These are phyloP conservation scores for Strigamia maritima DNA, from an alignment of 2,888 invertebrate genomes.

Conservation along the genomic window DNA sequence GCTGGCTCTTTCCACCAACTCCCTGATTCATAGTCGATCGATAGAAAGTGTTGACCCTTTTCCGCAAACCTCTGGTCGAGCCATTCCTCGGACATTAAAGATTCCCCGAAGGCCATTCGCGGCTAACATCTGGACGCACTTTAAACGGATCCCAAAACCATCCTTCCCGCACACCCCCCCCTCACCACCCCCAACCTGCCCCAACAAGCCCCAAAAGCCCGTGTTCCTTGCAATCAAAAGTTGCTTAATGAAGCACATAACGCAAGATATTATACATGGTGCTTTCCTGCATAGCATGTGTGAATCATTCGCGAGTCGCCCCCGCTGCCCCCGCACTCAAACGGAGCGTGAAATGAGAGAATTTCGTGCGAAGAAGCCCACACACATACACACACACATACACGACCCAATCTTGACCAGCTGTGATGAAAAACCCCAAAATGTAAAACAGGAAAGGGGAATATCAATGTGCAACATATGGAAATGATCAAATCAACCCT, in stretches of 20 bases:
- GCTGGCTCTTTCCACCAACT: neutral
- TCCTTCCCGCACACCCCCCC: neutral
- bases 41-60: neutral
- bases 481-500: neutral
- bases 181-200: neutral
- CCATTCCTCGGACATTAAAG: slow-evolving; percentile 15
- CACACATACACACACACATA: neutral
- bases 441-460: neutral
- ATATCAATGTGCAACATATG: neutral
- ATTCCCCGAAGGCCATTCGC: slow-evolving; percentile 10
- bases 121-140: slow-evolving; percentile 7
- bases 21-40: neutral
- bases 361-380: neutral
- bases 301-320: neutral
- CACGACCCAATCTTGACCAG: neutral
- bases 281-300: neutral
- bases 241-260: slow-evolving; percentile 5
- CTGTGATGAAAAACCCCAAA: neutral
- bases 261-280: neutral
- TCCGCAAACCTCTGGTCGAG: neutral
- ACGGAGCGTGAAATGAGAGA: slow-evolving; percentile 1
- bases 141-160: neutral
- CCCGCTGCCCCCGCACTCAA: neutral
- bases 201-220: neutral
- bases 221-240: neutral